Evolutionary conservation across 2,113 vertebrate species (phyloP).

Genomic region (Pyxicephalus adspersus): DNA sequence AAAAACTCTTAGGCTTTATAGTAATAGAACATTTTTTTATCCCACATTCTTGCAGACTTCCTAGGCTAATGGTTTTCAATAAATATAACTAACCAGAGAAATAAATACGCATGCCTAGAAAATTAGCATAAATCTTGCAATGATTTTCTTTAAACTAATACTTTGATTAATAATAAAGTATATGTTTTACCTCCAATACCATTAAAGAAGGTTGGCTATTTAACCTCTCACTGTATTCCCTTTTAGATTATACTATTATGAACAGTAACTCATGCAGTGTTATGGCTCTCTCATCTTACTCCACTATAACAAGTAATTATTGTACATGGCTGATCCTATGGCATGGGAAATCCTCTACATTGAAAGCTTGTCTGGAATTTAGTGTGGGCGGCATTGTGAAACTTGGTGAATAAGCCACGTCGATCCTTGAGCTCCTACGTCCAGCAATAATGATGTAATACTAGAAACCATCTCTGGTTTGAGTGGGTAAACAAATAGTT

Average conservation of each 20-base stretch:
- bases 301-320: background rate
- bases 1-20: too few relatives aligned
- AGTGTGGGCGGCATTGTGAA: slow-evolving; percentile 36
- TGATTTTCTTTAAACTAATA: too few relatives aligned
- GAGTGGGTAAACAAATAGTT: slow-evolving; percentile 45
- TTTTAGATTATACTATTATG: background rate
- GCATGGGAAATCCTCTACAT: slow-evolving; percentile 10
- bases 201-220: too few relatives aligned
- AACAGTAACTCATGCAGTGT: background rate
- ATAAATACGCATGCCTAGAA: too few relatives aligned
- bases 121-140: too few relatives aligned
- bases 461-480: slow-evolving; percentile 17
- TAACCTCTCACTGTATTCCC: background rate
- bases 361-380: slow-evolving; percentile 33
- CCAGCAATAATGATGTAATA: slow-evolving; percentile 13
- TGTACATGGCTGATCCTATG: background rate
- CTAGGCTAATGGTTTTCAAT: too few relatives aligned
- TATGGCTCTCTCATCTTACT: background rate
- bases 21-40: too few relatives aligned
- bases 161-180: too few relatives aligned
- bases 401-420: slow-evolving; percentile 4
- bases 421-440: slow-evolving; percentile 16
- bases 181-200: too few relatives aligned
- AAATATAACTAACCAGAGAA: too few relatives aligned
- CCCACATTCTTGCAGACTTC: too few relatives aligned